These are phyloP conservation scores for Phymanthus crucifer DNA, from an alignment of 92 coral and sea anemone genomes.

Conservation along the genomic window DNA sequence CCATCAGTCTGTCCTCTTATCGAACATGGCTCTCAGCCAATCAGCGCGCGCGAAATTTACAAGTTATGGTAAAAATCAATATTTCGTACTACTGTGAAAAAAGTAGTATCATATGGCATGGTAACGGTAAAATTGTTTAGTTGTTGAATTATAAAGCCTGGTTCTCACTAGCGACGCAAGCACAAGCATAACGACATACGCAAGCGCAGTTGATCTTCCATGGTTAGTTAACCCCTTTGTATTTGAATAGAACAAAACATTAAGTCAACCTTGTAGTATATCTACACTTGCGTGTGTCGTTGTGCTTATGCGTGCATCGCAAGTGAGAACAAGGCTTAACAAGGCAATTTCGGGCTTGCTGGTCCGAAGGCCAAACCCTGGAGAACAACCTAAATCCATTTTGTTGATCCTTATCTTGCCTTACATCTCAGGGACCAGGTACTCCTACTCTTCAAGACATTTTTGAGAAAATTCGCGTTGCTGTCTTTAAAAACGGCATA, in stretches of 20 bases:
- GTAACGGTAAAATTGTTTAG: too few species aligned
- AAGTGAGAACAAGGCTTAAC: background rate
- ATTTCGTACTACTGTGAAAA: background rate
- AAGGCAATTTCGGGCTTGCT: background rate
- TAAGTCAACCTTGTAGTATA: too few species aligned
- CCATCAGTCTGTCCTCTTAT: background rate
- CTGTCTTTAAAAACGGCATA: conserved; percentile 92
- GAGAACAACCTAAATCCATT: background rate
- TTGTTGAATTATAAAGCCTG: too few species aligned
- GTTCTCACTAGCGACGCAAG: too few species aligned
- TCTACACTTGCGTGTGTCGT: too few species aligned
- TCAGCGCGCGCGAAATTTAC: too few species aligned
- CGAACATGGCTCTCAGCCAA: too few species aligned
- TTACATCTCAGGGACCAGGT: conserved; percentile 57
- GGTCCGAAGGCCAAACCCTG: background rate
- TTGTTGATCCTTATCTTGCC: background rate
- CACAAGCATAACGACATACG: too few species aligned
- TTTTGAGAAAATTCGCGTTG: conserved; percentile 87
- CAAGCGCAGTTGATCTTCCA: too few species aligned
- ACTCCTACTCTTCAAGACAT: conserved; percentile 72
- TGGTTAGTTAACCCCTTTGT: too few species aligned
- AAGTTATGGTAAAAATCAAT: background rate
- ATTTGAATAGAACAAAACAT: too few species aligned
- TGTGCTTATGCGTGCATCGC: too few species aligned
- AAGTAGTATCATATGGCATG: background rate